Base-by-base conservation (phyloP, 92 coral and sea anemone genomes). In the Parazoanthus swiftii region DNA sequence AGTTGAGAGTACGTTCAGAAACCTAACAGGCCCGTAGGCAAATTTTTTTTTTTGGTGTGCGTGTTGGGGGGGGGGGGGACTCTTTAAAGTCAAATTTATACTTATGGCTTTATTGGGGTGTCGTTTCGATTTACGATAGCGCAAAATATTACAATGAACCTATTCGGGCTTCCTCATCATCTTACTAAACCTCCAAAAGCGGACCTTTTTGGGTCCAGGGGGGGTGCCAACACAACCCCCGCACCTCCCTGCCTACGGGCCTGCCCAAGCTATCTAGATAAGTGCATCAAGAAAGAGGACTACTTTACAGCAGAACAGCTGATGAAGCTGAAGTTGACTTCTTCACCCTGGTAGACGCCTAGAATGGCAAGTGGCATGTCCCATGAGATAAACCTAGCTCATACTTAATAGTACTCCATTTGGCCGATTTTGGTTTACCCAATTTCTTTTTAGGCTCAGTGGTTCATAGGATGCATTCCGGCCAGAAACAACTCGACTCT, bases 401-500 rank as follows among this genome's bases (percentile, higher is more conserved):
- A 44, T 89, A 79, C 82, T 88, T 93, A 46, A 91, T 36, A 74
- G 81, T 16, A 74, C 81, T 8, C 82, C 81, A 58, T 74, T 44
- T 44, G 89, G 89, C n/a, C 9, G 67, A 39, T 74, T 50, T 63
- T 59, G 88, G 26, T 88, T 86, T 85, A 89, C 38, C 33, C 42
- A 92, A 5, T 68, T 93, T 46, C 96, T 91, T 4, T 91, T 91
- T 81, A 93, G 89, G 48, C 93, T 90, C 16, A 87, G 73, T 76
- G 92, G 91, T 51, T 80, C 93, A 14, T 91, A 91, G 37, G 90
- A 93, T n/a, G 80, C 92, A 36, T 91, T 86, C n/a, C n/a, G n/a
- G n/a, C 79, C 94, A 93, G 82, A 91, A 74, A 25, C 93, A 92
- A 26, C 88, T 81, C 3, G 90, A 89, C 89, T 63, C 85, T 71